Base-by-base conservation (phyloP, 2,888 invertebrate genomes). In the Euplexia lucipara region DNA sequence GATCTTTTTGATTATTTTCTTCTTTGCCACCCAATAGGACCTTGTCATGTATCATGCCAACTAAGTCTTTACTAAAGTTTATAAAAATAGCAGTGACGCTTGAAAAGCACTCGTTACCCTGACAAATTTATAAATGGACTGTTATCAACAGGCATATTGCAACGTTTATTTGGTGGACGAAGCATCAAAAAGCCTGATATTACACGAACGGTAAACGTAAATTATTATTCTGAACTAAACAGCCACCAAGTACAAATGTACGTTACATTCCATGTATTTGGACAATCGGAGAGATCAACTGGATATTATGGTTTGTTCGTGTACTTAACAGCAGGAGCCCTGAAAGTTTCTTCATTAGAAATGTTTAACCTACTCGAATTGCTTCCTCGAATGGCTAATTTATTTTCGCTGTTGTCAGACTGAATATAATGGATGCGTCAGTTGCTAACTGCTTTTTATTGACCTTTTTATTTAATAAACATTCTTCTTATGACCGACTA, bases 331-430 rank as follows among this genome's bases (percentile, higher is more conserved):
- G 77, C 82, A 74, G 76, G 51, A 81, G 57, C 81, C 75, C 74
- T 77, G 79, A 83, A 89, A 88, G 77, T 88, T 89, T 87, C 82
- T 84, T 86, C 86, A 88, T 90, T 88, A 86, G 82, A 83, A 85
- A 79, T 87, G 85, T 86, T 87, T 83, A 83, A 86, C 83, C 78
- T 81, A 80, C 78, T 77, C 73, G 64, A 81, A 80, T 69, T 56
- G 72, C 62, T 74, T 69, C 78, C 68, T 70, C 68, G 59, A 82
- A 84, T 83, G 83, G 82, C 78, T 82, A 84, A 84, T 84, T 84
- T 82, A 78, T 84, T 71, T 80, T 67, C 60, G 34, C 48, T 49
- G 62, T 54, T 34, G 35, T 30, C 34, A 49, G 54, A 35, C 64
- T 75, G 64, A 48, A 60, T 54, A 44, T 58, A 53, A 63, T 58